Conservation (phyloP, 2,797 vertebrate genomes). For the Fratercula arctica region DNA sequence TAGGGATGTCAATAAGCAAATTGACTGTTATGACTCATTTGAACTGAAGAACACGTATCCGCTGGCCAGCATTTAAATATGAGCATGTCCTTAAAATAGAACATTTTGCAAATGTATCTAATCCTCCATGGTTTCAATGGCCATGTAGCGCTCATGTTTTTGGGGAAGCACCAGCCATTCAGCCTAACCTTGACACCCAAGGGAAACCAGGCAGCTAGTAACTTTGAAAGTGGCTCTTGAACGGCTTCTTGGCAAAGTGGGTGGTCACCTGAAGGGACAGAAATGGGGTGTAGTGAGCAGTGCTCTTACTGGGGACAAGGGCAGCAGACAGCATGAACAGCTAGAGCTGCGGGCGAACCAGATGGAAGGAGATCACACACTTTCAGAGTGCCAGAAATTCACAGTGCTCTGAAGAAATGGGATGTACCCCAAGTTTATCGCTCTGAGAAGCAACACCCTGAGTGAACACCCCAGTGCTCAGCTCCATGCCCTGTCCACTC, state of each 20-base stretch:
- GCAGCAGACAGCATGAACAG: background rate
- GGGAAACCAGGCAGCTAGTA: background rate
- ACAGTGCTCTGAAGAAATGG: background rate
- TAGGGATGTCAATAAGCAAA: background rate
- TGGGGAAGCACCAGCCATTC: background rate
- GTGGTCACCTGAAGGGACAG: background rate
- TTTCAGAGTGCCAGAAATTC: accelerated
- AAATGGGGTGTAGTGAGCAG: background rate
- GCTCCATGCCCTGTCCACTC: background rate
- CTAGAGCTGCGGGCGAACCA: background rate
- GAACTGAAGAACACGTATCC: background rate
- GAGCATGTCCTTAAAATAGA: background rate
- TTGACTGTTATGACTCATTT: background rate
- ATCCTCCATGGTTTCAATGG: background rate
- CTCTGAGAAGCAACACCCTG: background rate
- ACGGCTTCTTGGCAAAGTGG: background rate
- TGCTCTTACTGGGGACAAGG: background rate
- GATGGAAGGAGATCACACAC: background rate
- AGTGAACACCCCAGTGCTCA: background rate
- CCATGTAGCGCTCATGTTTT: background rate
- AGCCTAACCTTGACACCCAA: background rate
- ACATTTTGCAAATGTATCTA: background rate
- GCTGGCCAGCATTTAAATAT: background rate
- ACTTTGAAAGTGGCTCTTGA: background rate
- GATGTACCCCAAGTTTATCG: background rate